These are phyloP conservation scores for Mesorhabditis spiculigera DNA, from an alignment of 2,888 invertebrate genomes.

Conservation along the genomic window DNA sequence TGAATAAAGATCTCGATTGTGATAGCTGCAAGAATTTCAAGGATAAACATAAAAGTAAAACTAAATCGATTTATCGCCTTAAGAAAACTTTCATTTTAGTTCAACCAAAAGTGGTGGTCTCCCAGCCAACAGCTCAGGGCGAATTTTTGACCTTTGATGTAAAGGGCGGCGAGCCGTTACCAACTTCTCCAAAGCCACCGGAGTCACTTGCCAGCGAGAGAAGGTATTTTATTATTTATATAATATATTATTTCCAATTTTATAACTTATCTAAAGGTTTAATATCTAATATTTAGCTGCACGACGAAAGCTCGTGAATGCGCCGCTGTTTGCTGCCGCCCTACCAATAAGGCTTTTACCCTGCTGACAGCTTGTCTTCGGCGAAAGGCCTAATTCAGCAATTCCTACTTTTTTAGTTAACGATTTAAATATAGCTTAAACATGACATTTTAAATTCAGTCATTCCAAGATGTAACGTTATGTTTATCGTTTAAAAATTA, in stretches of 20 bases:
- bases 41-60: slow-evolving; percentile 1
- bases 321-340: neutral
- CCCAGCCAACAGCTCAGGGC: neutral
- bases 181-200: neutral
- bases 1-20: neutral
- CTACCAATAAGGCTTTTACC: neutral
- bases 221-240: neutral
- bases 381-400: neutral
- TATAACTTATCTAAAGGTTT: too few species aligned
- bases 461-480: too few species aligned
- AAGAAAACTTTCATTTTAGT: neutral
- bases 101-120: neutral
- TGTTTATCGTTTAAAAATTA: too few species aligned
- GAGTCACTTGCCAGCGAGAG: neutral
- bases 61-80: too few species aligned
- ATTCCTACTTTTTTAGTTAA: too few species aligned
- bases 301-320: neutral
- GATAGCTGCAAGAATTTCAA: slow-evolving; percentile 2
- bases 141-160: neutral
- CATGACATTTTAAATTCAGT: too few species aligned
- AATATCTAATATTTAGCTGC: neutral
- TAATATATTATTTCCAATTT: too few species aligned
- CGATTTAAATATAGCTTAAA: too few species aligned
- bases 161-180: neutral
- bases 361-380: neutral